Evolutionary conservation across 1,140 invertebrate species (phyloP).

Genomic region (Drosophila nikananu): DNA sequence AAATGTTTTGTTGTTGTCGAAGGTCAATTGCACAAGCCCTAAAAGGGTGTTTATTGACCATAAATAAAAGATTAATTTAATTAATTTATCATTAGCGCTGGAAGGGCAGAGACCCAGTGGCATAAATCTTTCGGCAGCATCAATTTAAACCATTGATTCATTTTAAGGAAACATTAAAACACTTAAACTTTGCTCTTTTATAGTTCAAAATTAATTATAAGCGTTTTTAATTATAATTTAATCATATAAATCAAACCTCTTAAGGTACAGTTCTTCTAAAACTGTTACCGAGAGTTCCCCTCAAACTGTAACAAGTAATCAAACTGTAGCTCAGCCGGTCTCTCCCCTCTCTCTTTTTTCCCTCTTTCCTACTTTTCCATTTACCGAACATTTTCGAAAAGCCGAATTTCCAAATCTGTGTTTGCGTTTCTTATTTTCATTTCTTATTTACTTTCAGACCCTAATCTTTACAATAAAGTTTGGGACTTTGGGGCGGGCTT

Average conservation of each 20-base stretch:
- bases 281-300: not conserved
- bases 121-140: slow-evolving; percentile 13
- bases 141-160: not conserved
- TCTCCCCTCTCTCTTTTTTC: not conserved
- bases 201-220: not conserved
- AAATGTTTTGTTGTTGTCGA: slow-evolving; percentile 44
- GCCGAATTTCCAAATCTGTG: slow-evolving; percentile 52
- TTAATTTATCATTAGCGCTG: slow-evolving; percentile 28
- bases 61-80: slow-evolving; percentile 41
- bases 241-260: not conserved
- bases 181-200: not conserved
- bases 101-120: not conserved
- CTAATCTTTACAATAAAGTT: slow-evolving; percentile 40
- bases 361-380: not conserved
- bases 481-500: slow-evolving; percentile 23
- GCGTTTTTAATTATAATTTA: not conserved
- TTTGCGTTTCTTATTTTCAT: slow-evolving; percentile 41
- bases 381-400: slow-evolving; percentile 36
- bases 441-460: slow-evolving; percentile 21
- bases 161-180: not conserved
- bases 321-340: slow-evolving; percentile 28
- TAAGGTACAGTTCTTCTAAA: not conserved
- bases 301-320: slow-evolving; percentile 10
- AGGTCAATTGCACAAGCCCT: slow-evolving; percentile 51
- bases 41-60: slow-evolving; percentile 24